phyloP scores from a whole-genome alignment of 92 coral and sea anemone species.

The Phenganax subtilis region DNA sequence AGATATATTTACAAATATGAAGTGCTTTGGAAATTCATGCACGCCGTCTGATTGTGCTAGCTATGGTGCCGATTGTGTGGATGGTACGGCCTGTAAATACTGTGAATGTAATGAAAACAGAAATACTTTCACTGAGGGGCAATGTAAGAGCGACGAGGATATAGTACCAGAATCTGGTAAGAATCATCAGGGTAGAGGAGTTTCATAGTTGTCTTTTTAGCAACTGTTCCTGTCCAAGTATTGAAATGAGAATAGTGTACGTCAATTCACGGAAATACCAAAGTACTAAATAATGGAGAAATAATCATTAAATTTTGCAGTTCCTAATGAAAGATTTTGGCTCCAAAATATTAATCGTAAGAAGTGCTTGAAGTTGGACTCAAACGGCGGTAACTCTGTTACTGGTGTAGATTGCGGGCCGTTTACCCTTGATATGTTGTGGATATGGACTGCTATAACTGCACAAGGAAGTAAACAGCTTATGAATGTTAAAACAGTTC shows the following conservation, averaged over 20 bases:
- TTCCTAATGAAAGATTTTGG: conserved; percentile 5
- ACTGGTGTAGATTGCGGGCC: neutral
- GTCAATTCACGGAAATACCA: neutral
- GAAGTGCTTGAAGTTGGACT: neutral
- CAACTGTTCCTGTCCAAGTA: too few species aligned
- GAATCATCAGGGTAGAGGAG: too few species aligned
- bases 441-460: neutral
- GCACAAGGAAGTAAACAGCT: neutral
- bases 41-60: neutral
- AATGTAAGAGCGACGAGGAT: neutral
- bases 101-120: neutral
- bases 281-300: neutral
- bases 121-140: neutral
- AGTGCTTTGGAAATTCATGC: neutral
- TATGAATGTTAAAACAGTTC: conserved; percentile 15
- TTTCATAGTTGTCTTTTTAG: neutral
- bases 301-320: neutral
- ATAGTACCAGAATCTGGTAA: conserved; percentile 23
- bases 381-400: neutral
- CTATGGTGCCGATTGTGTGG: conserved; percentile 1
- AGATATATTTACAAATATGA: conserved; percentile 6
- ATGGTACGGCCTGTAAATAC: neutral
- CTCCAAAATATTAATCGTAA: neutral
- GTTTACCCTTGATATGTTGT: neutral
- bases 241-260: too few species aligned